Evolutionary conservation across 2,113 vertebrate species (phyloP).

Genomic region (Ochotona princeps): DNA sequence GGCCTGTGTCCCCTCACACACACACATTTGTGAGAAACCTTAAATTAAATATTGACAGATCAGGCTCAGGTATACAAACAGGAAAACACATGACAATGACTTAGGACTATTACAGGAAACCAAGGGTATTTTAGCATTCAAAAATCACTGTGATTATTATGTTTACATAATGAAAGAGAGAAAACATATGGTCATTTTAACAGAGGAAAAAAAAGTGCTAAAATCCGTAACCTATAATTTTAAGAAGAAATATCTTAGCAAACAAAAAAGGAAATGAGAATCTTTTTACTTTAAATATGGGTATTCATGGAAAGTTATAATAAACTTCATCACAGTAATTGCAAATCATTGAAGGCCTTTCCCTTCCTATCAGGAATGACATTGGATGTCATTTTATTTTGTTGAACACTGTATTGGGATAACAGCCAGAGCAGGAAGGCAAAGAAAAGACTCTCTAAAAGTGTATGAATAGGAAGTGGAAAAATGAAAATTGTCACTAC

Average conservation of each 20-base stretch:
- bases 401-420: too few species aligned
- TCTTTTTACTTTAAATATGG: too few species aligned
- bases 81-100: neutral
- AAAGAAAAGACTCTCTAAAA: too few species aligned
- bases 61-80: neutral
- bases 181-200: neutral
- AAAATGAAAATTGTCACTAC: too few species aligned
- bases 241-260: neutral
- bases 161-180: neutral
- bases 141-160: conserved; percentile 4
- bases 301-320: too few species aligned
- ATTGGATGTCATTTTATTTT: too few species aligned
- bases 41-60: neutral
- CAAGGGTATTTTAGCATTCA: neutral
- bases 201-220: neutral
- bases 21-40: neutral
- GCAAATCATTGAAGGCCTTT: too few species aligned
- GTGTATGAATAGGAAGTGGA: too few species aligned
- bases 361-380: too few species aligned
- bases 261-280: neutral
- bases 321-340: too few species aligned
- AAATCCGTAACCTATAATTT: neutral
- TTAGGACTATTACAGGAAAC: neutral
- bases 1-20: neutral
- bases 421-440: too few species aligned